Conservation (phyloP, 2,113 vertebrate genomes). For the Dermatemys mawii region DNA sequence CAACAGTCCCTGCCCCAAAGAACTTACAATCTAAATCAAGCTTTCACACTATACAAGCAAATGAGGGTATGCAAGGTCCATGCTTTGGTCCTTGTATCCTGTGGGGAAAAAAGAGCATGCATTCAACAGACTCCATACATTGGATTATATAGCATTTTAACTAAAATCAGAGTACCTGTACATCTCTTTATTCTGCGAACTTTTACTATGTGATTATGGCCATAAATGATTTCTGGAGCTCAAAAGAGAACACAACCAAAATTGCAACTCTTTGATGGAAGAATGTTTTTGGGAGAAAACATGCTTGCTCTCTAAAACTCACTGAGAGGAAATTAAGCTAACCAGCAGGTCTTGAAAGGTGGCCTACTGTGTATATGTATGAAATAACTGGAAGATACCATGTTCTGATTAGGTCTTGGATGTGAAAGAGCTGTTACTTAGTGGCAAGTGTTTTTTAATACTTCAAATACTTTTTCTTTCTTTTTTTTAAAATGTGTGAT, state of each 20-base stretch:
- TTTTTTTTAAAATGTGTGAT: neutral
- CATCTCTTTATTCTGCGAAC: rapidly evolving
- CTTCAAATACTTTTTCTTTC: neutral
- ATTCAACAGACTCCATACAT: constrained; percentile 19
- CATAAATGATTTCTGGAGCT: rapidly evolving
- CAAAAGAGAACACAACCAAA: neutral
- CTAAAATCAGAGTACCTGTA: rapidly evolving
- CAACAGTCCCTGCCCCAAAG: neutral
- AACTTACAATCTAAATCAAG: too few species aligned
- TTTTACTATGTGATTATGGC: neutral
- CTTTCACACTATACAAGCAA: neutral
- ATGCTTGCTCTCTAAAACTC: neutral
- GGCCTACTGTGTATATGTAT: neutral
- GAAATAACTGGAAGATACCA: neutral
- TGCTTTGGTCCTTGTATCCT: neutral
- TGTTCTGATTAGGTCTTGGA: neutral
- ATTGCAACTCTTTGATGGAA: neutral
- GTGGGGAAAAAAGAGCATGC: neutral
- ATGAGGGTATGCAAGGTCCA: neutral
- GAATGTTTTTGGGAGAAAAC: neutral
- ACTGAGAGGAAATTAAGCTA: neutral
- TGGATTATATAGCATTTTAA: neutral
- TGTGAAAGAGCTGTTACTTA: neutral
- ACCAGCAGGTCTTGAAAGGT: neutral
- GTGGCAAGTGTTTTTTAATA: neutral